A percentile compares a stretch with the other conserved stretches of the same genome.
Evolutionary conservation across 2,113 vertebrate genomes (phyloP).

Genomic region (Rhipidura dahli): DNA sequence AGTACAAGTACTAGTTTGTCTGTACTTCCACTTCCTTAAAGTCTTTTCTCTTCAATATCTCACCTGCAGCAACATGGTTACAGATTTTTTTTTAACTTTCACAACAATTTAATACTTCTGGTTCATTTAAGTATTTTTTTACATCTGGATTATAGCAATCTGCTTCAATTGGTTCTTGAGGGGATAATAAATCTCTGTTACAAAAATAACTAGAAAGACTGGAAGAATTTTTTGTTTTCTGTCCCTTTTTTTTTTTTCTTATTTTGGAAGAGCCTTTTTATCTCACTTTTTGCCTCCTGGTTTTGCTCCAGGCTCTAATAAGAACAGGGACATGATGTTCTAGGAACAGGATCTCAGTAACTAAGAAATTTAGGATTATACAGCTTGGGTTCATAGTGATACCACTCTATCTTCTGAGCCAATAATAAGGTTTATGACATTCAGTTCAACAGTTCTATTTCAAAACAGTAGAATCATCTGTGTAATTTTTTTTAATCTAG

Average conservation of each 20-base stretch:
- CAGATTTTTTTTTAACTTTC: not conserved
- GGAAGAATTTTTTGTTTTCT: not conserved
- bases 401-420: not conserved
- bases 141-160: not conserved
- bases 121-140: not conserved
- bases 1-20: not conserved
- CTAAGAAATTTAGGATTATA: not conserved
- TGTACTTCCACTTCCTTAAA: not conserved
- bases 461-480: not conserved
- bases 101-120: not conserved
- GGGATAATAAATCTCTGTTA: not conserved
- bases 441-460: not conserved
- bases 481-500: not conserved
- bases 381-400: not conserved
- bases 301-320: not conserved
- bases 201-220: not conserved
- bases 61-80: not conserved
- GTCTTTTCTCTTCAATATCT: not conserved
- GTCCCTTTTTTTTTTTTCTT: not conserved
- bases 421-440: not conserved
- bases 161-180: not conserved
- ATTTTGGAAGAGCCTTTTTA: not conserved
- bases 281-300: not conserved
- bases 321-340: not conserved
- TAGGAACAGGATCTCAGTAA: not conserved